Evolutionary conservation across 2,888 invertebrate genomes (phyloP).

Genomic region (Eupithecia tripunctaria): DNA sequence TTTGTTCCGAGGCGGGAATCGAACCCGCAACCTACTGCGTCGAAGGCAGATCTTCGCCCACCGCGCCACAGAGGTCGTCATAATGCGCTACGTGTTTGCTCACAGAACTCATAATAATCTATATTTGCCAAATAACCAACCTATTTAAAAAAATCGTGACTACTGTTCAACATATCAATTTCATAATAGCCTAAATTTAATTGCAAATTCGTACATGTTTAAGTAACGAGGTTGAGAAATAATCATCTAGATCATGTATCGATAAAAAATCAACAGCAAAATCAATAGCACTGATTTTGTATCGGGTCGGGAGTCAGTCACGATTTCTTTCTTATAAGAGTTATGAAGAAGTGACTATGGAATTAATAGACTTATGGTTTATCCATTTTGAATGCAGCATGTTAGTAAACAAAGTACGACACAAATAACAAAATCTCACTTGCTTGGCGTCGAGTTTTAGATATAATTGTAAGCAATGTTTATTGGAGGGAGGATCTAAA

Average conservation of each 20-base stretch:
- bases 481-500: too few species aligned
- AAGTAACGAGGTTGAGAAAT: constrained; percentile 5
- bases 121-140: background rate
- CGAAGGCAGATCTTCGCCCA: too few species aligned
- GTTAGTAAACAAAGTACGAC: too few species aligned
- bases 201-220: constrained; percentile 6
- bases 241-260: constrained; percentile 7
- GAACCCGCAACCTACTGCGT: too few species aligned
- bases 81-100: background rate
- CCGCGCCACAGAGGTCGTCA: too few species aligned
- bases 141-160: background rate
- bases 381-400: too few species aligned
- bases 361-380: too few species aligned
- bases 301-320: constrained; percentile 24
- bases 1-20: too few species aligned
- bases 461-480: too few species aligned
- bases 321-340: background rate
- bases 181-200: constrained; percentile 5
- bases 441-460: too few species aligned
- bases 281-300: constrained; percentile 43
- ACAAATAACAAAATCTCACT: too few species aligned
- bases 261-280: constrained; percentile 26
- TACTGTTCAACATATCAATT: background rate
- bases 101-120: too few species aligned
- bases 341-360: background rate